Evolutionary conservation across 1,140 invertebrate species (phyloP).

Genomic region (Ctenoplectra terminalis): DNA sequence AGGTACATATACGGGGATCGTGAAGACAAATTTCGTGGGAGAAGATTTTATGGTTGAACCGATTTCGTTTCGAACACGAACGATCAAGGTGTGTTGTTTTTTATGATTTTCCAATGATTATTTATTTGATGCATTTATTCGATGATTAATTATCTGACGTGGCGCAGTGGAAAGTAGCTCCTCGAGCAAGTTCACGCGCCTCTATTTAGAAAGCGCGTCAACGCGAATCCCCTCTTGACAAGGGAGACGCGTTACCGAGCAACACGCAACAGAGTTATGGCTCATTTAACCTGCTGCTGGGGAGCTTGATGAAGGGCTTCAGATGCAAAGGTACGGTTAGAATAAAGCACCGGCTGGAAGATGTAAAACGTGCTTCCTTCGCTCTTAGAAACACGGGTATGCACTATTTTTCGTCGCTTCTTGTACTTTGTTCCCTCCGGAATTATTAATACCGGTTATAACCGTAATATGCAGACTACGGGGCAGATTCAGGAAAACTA

Average conservation of each 20-base stretch:
- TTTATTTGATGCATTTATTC: neutral
- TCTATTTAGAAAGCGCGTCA: slow-evolving; percentile 52
- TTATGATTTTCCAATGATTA: slow-evolving; percentile 7
- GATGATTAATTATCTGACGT: slow-evolving; percentile 21
- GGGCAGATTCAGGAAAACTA: neutral
- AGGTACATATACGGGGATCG: too few species aligned
- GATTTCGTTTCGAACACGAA: too few species aligned
- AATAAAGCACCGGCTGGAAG: slow-evolving; percentile 24
- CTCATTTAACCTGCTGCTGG: slow-evolving; percentile 40
- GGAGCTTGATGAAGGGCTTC: slow-evolving; percentile 16
- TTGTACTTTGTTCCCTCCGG: neutral
- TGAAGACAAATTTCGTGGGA: too few species aligned
- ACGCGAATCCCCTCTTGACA: slow-evolving; percentile 41
- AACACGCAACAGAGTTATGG: slow-evolving; percentile 49
- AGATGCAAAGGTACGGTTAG: slow-evolving; percentile 30
- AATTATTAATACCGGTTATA: slow-evolving; percentile 15
- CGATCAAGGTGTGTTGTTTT: too few species aligned
- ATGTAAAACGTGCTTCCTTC: neutral
- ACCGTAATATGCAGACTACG: neutral
- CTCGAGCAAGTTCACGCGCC: slow-evolving; percentile 11
- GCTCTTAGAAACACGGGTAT: neutral
- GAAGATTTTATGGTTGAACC: too few species aligned
- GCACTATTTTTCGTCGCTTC: neutral
- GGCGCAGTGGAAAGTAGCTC: slow-evolving; percentile 13
- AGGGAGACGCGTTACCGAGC: slow-evolving; percentile 51